phyloP scores from a whole-genome alignment of 2,888 invertebrate species.

The Xestoiulus laeticollis region DNA sequence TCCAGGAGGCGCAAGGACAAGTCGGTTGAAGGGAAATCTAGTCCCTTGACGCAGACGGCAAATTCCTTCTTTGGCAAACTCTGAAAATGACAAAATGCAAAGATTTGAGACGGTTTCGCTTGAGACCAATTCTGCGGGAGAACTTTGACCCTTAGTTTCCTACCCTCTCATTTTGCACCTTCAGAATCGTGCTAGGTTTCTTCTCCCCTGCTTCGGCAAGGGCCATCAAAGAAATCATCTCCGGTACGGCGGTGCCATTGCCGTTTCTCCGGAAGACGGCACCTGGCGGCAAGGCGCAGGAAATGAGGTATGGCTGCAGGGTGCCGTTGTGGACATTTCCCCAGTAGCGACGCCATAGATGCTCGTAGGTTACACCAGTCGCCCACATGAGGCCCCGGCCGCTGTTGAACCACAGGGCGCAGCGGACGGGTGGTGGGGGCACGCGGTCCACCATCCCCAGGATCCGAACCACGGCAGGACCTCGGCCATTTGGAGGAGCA shows the following conservation, averaged over 20 bases:
- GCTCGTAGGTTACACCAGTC: slow-evolving; percentile 87
- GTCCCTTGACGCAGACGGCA: slow-evolving; percentile 92
- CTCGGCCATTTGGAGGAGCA: slow-evolving; percentile 74
- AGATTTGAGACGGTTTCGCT: background rate
- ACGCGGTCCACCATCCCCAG: slow-evolving; percentile 90
- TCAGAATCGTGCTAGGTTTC: slow-evolving; percentile 55
- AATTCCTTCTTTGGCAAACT: slow-evolving; percentile 76
- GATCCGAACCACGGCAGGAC: slow-evolving; percentile 75
- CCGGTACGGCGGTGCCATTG: slow-evolving; percentile 48
- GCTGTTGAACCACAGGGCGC: slow-evolving; percentile 89
- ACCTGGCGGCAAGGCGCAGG: slow-evolving; percentile 79
- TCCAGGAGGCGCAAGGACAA: slow-evolving; percentile 88
- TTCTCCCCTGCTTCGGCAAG: slow-evolving; percentile 53
- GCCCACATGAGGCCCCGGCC: slow-evolving; percentile 77
- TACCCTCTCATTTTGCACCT: slow-evolving; percentile 49
- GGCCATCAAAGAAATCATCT: slow-evolving; percentile 62
- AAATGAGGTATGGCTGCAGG: slow-evolving; percentile 89
- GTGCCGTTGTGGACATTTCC: slow-evolving; percentile 91
- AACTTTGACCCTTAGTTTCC: background rate
- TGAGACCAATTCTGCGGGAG: background rate
- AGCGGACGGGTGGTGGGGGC: slow-evolving; percentile 81
- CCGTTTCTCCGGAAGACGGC: background rate
- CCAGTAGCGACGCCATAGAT: slow-evolving; percentile 94
- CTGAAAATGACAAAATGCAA: background rate
- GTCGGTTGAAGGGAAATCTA: slow-evolving; percentile 87